Conservation (phyloP, 2,113 vertebrate genomes). For the Sitta europaea region DNA sequence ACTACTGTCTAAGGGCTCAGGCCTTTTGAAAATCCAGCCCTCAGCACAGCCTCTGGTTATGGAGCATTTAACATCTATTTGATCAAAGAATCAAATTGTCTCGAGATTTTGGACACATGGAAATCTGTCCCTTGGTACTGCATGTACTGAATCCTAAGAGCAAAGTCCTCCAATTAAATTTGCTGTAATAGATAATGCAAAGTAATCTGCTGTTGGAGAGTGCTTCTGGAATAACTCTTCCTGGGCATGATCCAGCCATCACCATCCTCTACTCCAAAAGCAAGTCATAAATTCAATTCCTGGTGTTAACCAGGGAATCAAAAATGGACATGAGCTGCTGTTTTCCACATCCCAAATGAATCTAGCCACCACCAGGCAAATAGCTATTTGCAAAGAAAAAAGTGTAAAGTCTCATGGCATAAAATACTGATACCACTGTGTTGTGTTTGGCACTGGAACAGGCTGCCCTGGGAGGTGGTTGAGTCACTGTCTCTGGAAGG, state of each 20-base stretch:
- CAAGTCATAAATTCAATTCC: background rate
- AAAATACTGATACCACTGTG: background rate
- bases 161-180: background rate
- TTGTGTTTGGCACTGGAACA: background rate
- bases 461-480: background rate
- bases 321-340: background rate
- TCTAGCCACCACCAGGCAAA: background rate
- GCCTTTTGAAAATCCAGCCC: background rate
- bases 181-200: fast-evolving
- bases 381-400: background rate
- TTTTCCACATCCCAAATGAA: background rate
- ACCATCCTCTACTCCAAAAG: background rate
- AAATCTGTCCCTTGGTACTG: background rate
- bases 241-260: background rate
- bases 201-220: background rate
- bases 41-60: background rate
- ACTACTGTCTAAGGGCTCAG: background rate
- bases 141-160: background rate
- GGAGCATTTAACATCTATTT: background rate
- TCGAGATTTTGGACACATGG: background rate
- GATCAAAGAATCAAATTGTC: background rate
- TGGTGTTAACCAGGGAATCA: background rate
- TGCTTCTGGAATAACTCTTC: background rate
- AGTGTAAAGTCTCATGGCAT: background rate
- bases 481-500: background rate